Percentiles rank a stretch among this genome's conserved stretches.
Evolutionary conservation across 1,140 invertebrate species (phyloP).

Genomic region (Aphaenogaster rudis): DNA sequence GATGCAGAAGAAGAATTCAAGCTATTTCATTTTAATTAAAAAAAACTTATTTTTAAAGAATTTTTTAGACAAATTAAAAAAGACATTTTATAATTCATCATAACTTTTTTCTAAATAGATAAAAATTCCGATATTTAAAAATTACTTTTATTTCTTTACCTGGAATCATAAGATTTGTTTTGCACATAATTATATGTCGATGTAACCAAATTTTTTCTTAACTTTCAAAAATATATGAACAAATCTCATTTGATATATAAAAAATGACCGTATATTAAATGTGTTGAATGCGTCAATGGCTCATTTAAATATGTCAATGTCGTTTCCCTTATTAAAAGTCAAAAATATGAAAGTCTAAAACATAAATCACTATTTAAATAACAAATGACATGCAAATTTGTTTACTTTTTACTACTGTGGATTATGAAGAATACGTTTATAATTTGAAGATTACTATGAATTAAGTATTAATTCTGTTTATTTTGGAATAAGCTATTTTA

Average conservation of each 20-base stretch:
- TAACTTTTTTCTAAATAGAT: neutral
- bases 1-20: neutral
- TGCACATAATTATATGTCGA: neutral
- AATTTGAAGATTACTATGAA: conserved; percentile 19
- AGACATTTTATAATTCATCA: neutral
- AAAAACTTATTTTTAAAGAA: neutral
- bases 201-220: neutral
- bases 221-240: neutral
- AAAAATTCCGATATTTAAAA: neutral
- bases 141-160: neutral
- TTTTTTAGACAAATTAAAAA: neutral
- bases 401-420: conserved; percentile 42
- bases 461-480: conserved; percentile 13
- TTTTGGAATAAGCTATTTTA: neutral
- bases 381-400: conserved; percentile 86
- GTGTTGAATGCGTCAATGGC: conserved; percentile 46
- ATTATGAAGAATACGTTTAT: conserved; percentile 5
- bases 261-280: conserved; percentile 68
- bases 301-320: conserved; percentile 69
- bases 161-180: neutral
- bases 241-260: neutral
- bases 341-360: conserved; percentile 81
- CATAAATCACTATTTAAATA: conserved; percentile 85
- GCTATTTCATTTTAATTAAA: too few species aligned
- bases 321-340: conserved; percentile 82